Evolutionary conservation across 2,113 vertebrate genomes (phyloP).

Genomic region (Agelaius phoeniceus): DNA sequence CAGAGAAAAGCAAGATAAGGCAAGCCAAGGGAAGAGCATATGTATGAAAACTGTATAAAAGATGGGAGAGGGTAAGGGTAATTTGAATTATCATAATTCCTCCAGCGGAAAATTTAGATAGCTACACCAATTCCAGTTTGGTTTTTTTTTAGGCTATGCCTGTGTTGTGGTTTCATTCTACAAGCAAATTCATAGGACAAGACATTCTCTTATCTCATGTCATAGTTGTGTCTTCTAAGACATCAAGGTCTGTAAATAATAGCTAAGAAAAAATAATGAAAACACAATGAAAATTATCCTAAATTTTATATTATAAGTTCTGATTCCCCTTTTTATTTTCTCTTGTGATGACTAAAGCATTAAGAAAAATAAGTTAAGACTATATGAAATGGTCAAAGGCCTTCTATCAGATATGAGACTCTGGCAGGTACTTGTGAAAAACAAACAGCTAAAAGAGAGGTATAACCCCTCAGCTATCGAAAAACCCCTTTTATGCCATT

Average conservation of each 20-base stretch:
- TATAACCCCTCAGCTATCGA: not conserved
- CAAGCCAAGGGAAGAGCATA: not conserved
- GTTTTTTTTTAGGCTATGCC: not conserved
- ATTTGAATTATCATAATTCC: not conserved
- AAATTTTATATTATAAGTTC: not conserved
- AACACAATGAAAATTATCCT: not conserved
- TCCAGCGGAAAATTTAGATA: not conserved
- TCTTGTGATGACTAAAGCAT: not conserved
- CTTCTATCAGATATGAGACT: not conserved
- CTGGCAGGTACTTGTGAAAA: not conserved
- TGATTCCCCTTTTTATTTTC: not conserved
- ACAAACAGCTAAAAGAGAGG: not conserved
- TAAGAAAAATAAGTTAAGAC: not conserved
- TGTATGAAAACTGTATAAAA: not conserved
- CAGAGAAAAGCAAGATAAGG: not conserved
- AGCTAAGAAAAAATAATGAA: not conserved
- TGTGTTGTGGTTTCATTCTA: not conserved
- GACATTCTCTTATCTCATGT: not conserved
- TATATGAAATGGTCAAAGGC: not conserved
- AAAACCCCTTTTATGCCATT: fast-evolving
- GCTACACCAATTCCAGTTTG: not conserved
- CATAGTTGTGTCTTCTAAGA: not conserved
- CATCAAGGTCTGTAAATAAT: not conserved
- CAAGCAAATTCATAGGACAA: not conserved
- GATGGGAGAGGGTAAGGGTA: not conserved